A percentile compares a stretch with the other conserved stretches of the same genome.
Evolutionary conservation across 2,113 vertebrate species (phyloP).

Genomic region (Neotoma lepida): DNA sequence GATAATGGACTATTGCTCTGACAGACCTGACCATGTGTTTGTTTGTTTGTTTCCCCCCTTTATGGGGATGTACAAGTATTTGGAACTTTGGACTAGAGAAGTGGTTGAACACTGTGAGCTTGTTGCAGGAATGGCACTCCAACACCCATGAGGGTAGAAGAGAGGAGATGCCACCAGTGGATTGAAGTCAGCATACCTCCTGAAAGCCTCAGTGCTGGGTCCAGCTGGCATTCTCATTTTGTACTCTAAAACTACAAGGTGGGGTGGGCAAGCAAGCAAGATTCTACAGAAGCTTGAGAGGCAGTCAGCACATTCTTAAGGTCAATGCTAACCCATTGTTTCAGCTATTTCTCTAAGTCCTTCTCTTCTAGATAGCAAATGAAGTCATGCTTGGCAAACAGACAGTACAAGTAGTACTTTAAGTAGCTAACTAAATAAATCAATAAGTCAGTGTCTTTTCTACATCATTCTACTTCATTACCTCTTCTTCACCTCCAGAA

Average conservation of each 20-base stretch:
- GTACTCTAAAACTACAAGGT: background rate
- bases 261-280: background rate
- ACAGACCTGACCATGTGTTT: background rate
- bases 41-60: too few relatives aligned
- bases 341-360: background rate
- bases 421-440: background rate
- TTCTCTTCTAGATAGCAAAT: background rate
- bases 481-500: background rate
- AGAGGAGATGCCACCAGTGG: background rate
- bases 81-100: background rate
- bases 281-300: background rate
- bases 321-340: background rate
- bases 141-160: background rate
- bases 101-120: background rate
- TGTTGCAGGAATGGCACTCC: background rate
- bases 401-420: background rate
- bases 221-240: background rate
- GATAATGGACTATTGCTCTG: background rate
- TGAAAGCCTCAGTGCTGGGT: background rate
- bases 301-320: background rate
- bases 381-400: constrained; percentile 1
- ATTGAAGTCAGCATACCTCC: background rate
- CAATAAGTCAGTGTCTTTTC: background rate
- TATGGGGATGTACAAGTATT: background rate
- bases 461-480: background rate